Evolutionary conservation across 1,140 invertebrate genomes (phyloP).

Genomic region (Papilio aristodemus): DNA sequence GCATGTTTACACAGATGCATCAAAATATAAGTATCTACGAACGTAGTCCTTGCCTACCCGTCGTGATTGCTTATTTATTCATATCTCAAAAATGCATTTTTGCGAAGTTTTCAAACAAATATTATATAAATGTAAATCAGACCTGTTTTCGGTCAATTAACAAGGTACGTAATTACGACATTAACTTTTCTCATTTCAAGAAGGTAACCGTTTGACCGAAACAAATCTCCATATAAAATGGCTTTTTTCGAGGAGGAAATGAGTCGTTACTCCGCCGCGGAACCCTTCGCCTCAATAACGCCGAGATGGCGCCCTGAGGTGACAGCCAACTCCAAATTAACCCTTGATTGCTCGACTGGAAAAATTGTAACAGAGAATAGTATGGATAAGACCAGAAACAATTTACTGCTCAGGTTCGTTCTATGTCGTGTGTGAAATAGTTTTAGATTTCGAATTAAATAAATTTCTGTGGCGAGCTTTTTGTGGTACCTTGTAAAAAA

Average conservation of each 20-base stretch:
- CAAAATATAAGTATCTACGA: no score
- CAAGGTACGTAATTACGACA: conserved; percentile 13
- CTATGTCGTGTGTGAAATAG: background rate
- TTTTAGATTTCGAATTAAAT: no score
- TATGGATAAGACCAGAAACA: conserved; percentile 34
- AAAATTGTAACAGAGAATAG: conserved; percentile 41
- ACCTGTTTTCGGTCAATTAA: background rate
- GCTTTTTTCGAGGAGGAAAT: conserved; percentile 50
- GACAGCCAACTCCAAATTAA: conserved; percentile 53
- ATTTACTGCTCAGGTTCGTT: no score
- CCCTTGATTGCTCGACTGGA: conserved; percentile 51
- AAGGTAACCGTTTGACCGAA: conserved; percentile 31
- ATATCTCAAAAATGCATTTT: no score
- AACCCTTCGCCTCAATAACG: conserved; percentile 42
- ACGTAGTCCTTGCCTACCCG: no score
- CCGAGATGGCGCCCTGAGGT: conserved; percentile 44
- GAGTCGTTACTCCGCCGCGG: conserved; percentile 45
- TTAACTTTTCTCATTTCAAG: conserved; percentile 20
- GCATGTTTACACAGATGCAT: no score
- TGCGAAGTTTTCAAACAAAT: no score
- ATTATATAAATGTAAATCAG: no score
- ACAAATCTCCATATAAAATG: conserved; percentile 39
- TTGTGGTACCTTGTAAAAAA: no score
- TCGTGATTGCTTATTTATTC: no score
- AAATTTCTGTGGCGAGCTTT: no score